Evolutionary conservation across 92 coral and sea anemone species (phyloP), one percentile per base, ranked within the genome.

Genomic region (Porites rus): DNA sequence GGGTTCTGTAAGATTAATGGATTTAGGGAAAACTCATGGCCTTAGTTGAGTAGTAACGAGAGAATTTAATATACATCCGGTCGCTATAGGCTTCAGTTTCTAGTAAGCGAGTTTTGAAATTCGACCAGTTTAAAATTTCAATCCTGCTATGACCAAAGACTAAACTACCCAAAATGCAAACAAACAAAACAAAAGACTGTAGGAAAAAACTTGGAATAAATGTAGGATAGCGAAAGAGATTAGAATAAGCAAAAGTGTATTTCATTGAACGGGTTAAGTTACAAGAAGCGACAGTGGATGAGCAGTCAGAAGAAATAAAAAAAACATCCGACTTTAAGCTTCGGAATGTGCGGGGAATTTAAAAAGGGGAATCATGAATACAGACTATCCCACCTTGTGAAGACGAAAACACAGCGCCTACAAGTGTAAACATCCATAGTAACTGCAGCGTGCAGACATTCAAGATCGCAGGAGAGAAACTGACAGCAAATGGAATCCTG

Each of bases 61-160:
- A 74, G 63, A 8, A 74, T 51, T 74, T 51, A 51, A 43, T 22
- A 51, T 74, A 21, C 62, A 74, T 74, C 78, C 78, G 78, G 78
- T n/a, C 20, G 24, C 8, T 31, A 43, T 50, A 3, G n/a, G 51
- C 19, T 72, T 25, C 10, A 72, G n/a, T 21, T 54, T 54, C 8
- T 22, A n/a, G n/a, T 21, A 72, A 11, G 76, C 76, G 24, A 9
- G 21, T 46, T 72, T n/a, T 72, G 19, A 72, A 54, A 54, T 13
- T 54, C 31, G 60, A 54, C 10, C 38, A 67, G 22, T 5, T 67
- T 67, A 43, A 7, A 22, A 54, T 10, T 38, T 3, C 46, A 38
- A 38, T 38, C 46, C 46, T 38, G 46, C 46, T 38, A 38, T 38
- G 46, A 38, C 46, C 46, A 28, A 28, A 28, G 31, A 38, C 46